Evolutionary conservation across 1,140 invertebrate species (phyloP).

Genomic region (Linepithema humile): DNA sequence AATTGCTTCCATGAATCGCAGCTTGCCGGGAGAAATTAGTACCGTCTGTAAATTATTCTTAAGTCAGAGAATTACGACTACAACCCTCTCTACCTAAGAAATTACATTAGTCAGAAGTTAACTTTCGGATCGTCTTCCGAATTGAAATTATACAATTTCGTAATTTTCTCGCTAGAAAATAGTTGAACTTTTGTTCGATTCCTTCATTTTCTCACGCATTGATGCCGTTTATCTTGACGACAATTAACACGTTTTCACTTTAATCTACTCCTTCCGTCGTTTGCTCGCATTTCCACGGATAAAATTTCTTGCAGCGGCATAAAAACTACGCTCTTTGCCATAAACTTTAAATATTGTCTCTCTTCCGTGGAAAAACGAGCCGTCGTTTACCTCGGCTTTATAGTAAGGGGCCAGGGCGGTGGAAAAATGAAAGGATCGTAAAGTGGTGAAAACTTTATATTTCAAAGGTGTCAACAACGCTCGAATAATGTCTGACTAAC

Average conservation of each 20-base stretch:
- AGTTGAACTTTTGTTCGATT: neutral
- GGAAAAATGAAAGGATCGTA: slow-evolving; percentile 55
- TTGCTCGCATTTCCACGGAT: neutral
- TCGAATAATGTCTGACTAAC: slow-evolving; percentile 60
- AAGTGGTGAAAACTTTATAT: slow-evolving; percentile 68
- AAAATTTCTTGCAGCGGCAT: slow-evolving; percentile 16
- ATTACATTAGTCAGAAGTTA: slow-evolving; percentile 18
- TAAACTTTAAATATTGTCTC: slow-evolving; percentile 64
- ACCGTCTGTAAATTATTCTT: slow-evolving; percentile 49
- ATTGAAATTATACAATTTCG: slow-evolving; percentile 26
- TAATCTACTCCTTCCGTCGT: neutral
- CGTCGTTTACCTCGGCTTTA: slow-evolving; percentile 37
- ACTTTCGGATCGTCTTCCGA: slow-evolving; percentile 28
- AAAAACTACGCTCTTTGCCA: slow-evolving; percentile 12
- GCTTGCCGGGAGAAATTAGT: slow-evolving; percentile 22
- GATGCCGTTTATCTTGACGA: neutral
- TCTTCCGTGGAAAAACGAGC: slow-evolving; percentile 16
- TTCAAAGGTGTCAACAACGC: slow-evolving; percentile 64
- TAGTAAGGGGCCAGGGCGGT: neutral
- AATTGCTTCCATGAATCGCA: slow-evolving; percentile 22
- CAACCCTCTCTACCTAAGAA: neutral
- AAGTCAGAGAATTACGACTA: slow-evolving; percentile 35
- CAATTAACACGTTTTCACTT: slow-evolving; percentile 27
- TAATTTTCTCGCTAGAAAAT: neutral
- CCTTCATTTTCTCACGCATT: neutral